phyloP scores from a whole-genome alignment of 2,797 vertebrate species.

The Stomatorhinus walkeri region DNA sequence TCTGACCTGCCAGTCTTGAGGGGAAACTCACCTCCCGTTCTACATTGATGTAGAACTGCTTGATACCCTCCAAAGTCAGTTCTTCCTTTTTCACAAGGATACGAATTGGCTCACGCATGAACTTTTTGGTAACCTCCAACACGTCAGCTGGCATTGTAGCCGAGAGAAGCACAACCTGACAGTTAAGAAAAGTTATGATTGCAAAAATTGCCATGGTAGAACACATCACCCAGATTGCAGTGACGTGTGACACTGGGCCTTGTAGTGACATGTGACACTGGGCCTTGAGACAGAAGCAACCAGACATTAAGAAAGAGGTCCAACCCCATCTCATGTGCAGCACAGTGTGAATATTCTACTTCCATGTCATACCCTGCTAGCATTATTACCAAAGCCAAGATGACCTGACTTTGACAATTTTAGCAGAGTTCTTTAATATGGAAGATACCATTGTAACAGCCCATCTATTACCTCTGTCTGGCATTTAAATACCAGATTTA shows the following conservation, averaged over 20 bases:
- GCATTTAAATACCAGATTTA: background rate
- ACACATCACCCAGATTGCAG: background rate
- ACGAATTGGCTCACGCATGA: slow-evolving; percentile 42
- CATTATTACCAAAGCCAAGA: slow-evolving; percentile 56
- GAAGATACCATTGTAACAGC: slow-evolving; percentile 55
- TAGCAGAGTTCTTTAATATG: slow-evolving; percentile 70
- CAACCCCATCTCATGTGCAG: slow-evolving; percentile 52
- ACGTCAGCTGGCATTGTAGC: slow-evolving; percentile 45
- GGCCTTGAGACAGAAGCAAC: slow-evolving; percentile 61
- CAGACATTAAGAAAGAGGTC: slow-evolving; percentile 71
- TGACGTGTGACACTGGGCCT: slow-evolving; percentile 56
- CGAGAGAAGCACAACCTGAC: slow-evolving; percentile 42
- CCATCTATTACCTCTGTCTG: background rate
- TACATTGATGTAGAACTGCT: slow-evolving; percentile 48
- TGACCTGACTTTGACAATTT: slow-evolving; percentile 51
- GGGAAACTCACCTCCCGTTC: slow-evolving; percentile 38
- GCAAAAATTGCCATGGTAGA: background rate
- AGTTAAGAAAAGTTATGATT: background rate
- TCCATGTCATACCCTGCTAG: slow-evolving; percentile 62
- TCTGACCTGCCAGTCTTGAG: background rate
- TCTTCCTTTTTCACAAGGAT: slow-evolving; percentile 47
- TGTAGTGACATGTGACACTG: slow-evolving; percentile 52
- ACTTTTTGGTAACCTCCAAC: slow-evolving; percentile 45
- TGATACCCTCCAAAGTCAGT: slow-evolving; percentile 43
- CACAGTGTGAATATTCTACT: slow-evolving; percentile 58